These are phyloP conservation scores for Tyria jacobaeae DNA, from an alignment of 2,888 invertebrate genomes.

Conservation along the genomic window DNA sequence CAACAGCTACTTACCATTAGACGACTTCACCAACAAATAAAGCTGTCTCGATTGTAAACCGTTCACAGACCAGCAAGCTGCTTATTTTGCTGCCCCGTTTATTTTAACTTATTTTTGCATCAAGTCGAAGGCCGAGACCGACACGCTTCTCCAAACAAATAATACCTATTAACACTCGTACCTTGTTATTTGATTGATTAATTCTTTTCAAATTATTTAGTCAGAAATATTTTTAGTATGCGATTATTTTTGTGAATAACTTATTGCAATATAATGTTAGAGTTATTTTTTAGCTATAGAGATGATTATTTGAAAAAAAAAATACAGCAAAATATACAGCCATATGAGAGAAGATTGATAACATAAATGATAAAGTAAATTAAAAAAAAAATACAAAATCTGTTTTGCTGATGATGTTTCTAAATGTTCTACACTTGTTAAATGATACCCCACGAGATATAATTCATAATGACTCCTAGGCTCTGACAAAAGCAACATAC, in stretches of 20 bases:
- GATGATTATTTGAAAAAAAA: no score
- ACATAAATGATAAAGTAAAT: no score
- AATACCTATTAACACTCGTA: constrained; percentile 28
- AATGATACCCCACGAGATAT: no score
- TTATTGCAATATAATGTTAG: no score
- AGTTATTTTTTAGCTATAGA: no score
- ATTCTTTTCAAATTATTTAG: not conserved
- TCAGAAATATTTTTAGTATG: not conserved
- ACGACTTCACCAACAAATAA: constrained; percentile 59
- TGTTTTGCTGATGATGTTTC: no score
- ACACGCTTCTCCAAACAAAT: constrained; percentile 42
- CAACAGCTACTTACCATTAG: constrained; percentile 52
- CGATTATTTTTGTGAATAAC: not conserved
- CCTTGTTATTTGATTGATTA: not conserved
- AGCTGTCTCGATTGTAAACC: constrained; percentile 67
- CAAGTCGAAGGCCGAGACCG: constrained; percentile 50
- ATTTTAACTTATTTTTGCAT: constrained; percentile 49
- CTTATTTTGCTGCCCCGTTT: constrained; percentile 62
- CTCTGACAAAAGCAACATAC: no score
- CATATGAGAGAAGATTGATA: no score
- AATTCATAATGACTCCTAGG: no score
- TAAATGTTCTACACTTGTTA: no score
- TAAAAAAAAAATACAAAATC: no score
- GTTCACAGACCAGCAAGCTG: constrained; percentile 61
- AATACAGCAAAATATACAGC: no score